Evolutionary conservation across 2,888 invertebrate species (phyloP).

Genomic region (Nomada hirtipes): DNA sequence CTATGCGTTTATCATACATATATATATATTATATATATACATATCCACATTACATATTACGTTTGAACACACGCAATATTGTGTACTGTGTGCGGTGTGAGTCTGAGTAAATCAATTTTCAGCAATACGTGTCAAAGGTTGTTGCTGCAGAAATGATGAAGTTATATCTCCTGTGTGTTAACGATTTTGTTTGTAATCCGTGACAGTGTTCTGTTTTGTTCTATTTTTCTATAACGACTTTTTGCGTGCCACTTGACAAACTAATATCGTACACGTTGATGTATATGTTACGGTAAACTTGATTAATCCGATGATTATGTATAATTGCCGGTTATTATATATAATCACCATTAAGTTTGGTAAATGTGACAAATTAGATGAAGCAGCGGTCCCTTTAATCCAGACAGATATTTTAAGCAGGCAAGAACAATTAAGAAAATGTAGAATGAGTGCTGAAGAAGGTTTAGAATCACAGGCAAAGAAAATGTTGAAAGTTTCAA

Average conservation of each 20-base stretch:
- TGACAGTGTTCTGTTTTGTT: neutral
- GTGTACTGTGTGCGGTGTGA: conserved; percentile 44
- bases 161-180: neutral
- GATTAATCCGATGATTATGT: no score
- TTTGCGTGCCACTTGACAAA: conserved; percentile 5
- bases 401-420: no score
- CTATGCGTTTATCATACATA: conserved; percentile 80
- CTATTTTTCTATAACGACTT: neutral
- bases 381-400: no score
- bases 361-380: no score
- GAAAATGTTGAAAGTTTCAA: no score
- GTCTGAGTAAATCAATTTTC: conserved; percentile 51
- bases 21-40: conserved; percentile 48
- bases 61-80: conserved; percentile 53
- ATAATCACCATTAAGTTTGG: no score
- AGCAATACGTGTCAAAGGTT: neutral
- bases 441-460: no score
- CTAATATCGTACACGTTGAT: conserved; percentile 1
- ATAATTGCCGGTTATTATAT: no score
- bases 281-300: no score
- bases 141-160: conserved; percentile 2
- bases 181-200: neutral
- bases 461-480: no score
- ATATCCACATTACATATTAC: conserved; percentile 44
- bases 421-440: no score